Evolutionary conservation across 2,113 vertebrate genomes (phyloP).

Genomic region (Apteryx mantelli): DNA sequence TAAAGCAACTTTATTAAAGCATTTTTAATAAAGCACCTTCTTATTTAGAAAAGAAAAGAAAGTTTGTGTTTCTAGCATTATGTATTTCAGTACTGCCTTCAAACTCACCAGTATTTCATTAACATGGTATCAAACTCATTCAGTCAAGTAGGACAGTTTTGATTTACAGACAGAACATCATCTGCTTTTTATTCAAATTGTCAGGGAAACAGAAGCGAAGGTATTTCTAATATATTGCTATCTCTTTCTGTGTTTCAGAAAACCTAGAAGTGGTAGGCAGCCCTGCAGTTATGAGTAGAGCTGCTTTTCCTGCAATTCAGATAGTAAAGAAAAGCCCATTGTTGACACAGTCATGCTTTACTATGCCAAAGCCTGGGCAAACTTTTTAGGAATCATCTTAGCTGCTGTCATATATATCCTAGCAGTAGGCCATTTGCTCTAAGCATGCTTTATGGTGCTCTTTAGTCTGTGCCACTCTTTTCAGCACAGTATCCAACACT

Average conservation of each 20-base stretch:
- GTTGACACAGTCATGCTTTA: background rate
- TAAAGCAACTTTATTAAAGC: background rate
- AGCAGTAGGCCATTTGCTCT: background rate
- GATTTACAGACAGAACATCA: background rate
- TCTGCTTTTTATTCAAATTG: background rate
- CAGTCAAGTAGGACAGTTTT: background rate
- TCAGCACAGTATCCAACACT: background rate
- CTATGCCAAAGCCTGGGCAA: background rate
- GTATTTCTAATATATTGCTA: background rate
- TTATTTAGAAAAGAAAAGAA: constrained; percentile 33
- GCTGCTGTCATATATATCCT: background rate
- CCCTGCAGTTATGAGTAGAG: background rate
- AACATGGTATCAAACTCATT: background rate
- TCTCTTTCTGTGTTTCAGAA: background rate
- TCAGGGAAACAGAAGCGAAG: background rate
- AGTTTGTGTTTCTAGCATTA: constrained; percentile 44
- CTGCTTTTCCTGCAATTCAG: background rate
- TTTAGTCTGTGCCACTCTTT: background rate
- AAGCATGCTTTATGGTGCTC: background rate
- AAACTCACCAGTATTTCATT: constrained; percentile 41
- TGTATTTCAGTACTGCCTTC: constrained; percentile 60
- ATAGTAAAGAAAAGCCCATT: background rate
- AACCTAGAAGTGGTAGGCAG: background rate
- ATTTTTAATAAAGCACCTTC: constrained; percentile 46
- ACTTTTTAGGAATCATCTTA: background rate